Evolutionary conservation across 1,140 invertebrate species (phyloP), one percentile per base, ranked within the genome.

Genomic region (Cyrtorhinus lividipennis): DNA sequence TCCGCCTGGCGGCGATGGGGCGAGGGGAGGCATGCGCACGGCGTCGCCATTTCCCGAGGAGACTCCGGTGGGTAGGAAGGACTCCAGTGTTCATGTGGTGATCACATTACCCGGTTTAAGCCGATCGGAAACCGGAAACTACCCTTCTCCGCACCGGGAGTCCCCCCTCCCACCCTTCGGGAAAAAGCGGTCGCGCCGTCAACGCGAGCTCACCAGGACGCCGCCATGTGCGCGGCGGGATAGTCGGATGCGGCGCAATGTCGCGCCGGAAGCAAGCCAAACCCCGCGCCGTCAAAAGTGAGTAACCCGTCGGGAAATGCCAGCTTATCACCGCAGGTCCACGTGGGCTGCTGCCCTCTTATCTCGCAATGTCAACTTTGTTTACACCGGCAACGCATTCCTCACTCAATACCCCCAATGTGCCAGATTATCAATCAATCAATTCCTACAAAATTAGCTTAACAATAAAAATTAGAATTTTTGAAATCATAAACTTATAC

Each of bases 231-330:
- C 48, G 8, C 10, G 48, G 20, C 10, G 8, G 12, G 48, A 22
- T 53, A 20, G 20, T 5, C 20, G 5, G 48, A 12, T 22, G 48
- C 20, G 48, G 48, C 48, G 48, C 48, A 13, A 59, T 59, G 58
- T 59, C 58, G 24, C 24, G 58, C 24, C 24, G 58, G 58, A 59
- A 59, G 26, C 58, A 59, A 59, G 58, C 58, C n/a, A 59, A 59
- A 27, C 58, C 58, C 12, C 24, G 58, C 12, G 24, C 58, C 26
- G n/a, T 59, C 12, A 59, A 59, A 59, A 25, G 58, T 59, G 23
- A 59, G 58, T 57, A 56, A 56, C 38, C n/a, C n/a, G n/a, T n/a
- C 8, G n/a, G 8, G 38, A 44, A 8, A 10, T 44, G 38, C n/a
- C n/a, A 8, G 38, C 38, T 44, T 44, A 8, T 44, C 38, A 8